Percentiles rank a stretch among this genome's conserved stretches.
Evolutionary conservation across 2,888 invertebrate species (phyloP).

Genomic region (Cryptocephalus moraei): DNA sequence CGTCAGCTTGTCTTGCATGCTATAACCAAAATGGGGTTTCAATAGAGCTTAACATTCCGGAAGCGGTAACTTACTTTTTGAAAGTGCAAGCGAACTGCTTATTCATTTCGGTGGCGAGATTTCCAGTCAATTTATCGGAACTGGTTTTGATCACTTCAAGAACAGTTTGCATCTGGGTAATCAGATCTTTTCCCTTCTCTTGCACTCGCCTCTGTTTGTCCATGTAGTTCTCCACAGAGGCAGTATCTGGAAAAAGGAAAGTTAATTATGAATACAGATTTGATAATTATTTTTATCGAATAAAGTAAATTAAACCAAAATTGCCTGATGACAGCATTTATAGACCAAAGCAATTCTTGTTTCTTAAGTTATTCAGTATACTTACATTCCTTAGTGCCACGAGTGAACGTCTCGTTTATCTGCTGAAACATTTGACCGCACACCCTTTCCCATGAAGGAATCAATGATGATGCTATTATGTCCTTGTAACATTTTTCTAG

Average conservation of each 20-base stretch:
- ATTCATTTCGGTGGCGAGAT: constrained; percentile 31
- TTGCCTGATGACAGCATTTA: no score
- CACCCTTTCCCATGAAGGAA: constrained; percentile 81
- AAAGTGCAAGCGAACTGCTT: constrained; percentile 32
- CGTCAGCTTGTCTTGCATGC: constrained; percentile 36
- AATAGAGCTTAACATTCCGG: neutral
- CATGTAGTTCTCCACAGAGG: constrained; percentile 37
- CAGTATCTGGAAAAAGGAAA: constrained; percentile 29
- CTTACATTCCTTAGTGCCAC: constrained; percentile 87
- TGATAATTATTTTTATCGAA: no score
- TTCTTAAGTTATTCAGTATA: constrained; percentile 6
- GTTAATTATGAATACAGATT: no score
- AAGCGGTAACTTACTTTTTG: constrained; percentile 25
- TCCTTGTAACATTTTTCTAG: constrained; percentile 71
- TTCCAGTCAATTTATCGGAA: constrained; percentile 30
- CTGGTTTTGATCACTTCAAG: constrained; percentile 33
- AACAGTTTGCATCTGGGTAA: constrained; percentile 35
- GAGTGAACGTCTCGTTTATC: constrained; percentile 77
- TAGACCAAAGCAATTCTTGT: no score
- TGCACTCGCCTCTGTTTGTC: constrained; percentile 35
- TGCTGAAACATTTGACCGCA: constrained; percentile 82
- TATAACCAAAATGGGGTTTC: constrained; percentile 17
- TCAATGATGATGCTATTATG: constrained; percentile 60
- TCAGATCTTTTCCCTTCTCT: constrained; percentile 37
- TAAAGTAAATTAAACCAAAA: no score